Conservation (phyloP, 2,888 invertebrate genomes). For the Drosophila histrio region DNA sequence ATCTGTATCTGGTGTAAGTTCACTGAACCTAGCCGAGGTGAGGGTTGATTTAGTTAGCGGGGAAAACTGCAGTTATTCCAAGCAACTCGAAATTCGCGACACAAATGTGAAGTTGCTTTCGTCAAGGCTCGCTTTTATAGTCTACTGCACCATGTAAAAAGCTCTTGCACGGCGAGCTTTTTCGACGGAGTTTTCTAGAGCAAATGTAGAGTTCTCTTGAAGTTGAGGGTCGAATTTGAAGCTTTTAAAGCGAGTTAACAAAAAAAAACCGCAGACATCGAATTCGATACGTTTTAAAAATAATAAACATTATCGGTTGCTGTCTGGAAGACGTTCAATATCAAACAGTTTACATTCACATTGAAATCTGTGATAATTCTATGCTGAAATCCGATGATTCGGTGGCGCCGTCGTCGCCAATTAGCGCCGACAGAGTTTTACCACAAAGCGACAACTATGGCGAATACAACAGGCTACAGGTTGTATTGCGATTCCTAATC, state of each 20-base stretch:
- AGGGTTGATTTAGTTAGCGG: constrained; percentile 50
- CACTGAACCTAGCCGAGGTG: constrained; percentile 53
- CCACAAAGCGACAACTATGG: constrained; percentile 45
- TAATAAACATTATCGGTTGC: constrained; percentile 30
- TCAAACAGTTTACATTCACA: constrained; percentile 25
- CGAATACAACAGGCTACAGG: constrained; percentile 37
- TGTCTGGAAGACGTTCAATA: constrained; percentile 29
- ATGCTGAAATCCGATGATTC: constrained; percentile 40
- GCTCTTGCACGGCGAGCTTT: constrained; percentile 50
- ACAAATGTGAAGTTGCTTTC: constrained; percentile 58
- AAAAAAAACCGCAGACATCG: constrained; percentile 55
- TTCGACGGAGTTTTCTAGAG: constrained; percentile 45
- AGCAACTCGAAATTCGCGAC: constrained; percentile 38
- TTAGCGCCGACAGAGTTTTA: constrained; percentile 44
- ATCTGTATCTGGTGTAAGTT: constrained; percentile 67
- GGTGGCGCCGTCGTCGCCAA: constrained; percentile 41
- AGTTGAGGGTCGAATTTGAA: constrained; percentile 11
- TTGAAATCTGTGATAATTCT: constrained; percentile 16
- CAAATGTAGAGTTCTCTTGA: constrained; percentile 1
- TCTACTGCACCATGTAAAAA: constrained; percentile 23
- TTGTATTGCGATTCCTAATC: constrained; percentile 34
- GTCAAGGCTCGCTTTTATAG: constrained; percentile 51
- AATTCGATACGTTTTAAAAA: constrained; percentile 43
- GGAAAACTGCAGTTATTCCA: not conserved
- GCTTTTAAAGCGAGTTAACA: constrained; percentile 39